Percentiles rank a stretch among this genome's conserved stretches.
These are phyloP conservation scores for Siniperca chuatsi DNA, from an alignment of 2,113 vertebrate species.

Conservation along the genomic window DNA sequence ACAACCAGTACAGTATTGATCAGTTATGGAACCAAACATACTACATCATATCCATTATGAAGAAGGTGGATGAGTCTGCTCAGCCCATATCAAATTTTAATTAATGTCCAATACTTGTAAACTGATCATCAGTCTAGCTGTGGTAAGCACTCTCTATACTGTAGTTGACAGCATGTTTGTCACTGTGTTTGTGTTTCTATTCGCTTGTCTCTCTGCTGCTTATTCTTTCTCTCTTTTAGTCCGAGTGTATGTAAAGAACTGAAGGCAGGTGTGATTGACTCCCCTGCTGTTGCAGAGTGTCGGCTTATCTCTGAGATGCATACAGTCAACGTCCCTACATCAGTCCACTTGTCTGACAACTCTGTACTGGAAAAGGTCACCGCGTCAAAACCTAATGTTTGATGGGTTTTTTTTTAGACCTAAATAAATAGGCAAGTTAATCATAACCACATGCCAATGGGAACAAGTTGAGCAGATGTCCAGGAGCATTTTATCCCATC, in stretches of 20 bases:
- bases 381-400: neutral
- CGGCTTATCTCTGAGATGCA: slow-evolving; percentile 41
- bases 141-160: neutral
- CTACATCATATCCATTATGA: neutral
- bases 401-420: neutral
- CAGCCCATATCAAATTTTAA: neutral
- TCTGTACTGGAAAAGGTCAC: slow-evolving; percentile 4
- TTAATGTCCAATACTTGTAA: neutral
- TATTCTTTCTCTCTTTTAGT: slow-evolving; percentile 16
- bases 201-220: slow-evolving; percentile 13
- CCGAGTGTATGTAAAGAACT: slow-evolving; percentile 15
- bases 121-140: neutral
- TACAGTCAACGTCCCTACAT: slow-evolving; percentile 45
- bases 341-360: slow-evolving; percentile 48
- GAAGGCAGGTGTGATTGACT: slow-evolving; percentile 52
- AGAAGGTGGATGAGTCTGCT: neutral
- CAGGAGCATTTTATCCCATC: neutral
- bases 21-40: neutral
- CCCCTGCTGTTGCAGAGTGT: slow-evolving; percentile 24
- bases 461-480: neutral
- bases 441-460: neutral
- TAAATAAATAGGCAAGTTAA: neutral
- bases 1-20: neutral
- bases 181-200: slow-evolving; percentile 24
- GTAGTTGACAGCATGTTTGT: slow-evolving; percentile 26